A percentile compares a stretch with the other conserved stretches of the same genome.
Evolutionary conservation across 2,888 invertebrate genomes (phyloP).

Genomic region (Nephrocerus scutellatus): DNA sequence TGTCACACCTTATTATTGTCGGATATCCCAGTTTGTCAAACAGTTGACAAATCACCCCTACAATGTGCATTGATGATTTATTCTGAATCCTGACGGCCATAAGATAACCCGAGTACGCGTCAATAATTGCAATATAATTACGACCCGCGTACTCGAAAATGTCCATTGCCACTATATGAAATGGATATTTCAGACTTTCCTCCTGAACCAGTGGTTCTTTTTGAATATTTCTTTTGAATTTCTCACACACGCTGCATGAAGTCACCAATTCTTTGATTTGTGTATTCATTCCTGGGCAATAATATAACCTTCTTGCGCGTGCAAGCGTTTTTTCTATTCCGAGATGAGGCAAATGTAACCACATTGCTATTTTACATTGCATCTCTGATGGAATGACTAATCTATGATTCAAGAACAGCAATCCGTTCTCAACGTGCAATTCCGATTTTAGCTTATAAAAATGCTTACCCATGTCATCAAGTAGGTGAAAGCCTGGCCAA

Average conservation of each 20-base stretch:
- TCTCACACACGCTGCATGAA: conserved; percentile 6
- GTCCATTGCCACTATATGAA: conserved; percentile 13
- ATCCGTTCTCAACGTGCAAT: conserved; percentile 5
- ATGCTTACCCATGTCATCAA: conserved; percentile 9
- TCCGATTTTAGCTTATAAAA: conserved; percentile 2
- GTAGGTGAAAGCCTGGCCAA: conserved; percentile 19
- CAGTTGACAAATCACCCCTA: conserved; percentile 1
- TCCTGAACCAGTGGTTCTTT: conserved; percentile 16
- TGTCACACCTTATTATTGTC: conserved; percentile 22
- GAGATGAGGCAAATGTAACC: conserved; percentile 10
- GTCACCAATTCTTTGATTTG: conserved; percentile 25
- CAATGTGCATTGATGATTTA: conserved; percentile 6
- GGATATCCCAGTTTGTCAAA: conserved; percentile 25
- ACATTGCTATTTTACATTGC: conserved; percentile 3
- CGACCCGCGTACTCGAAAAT: conserved; percentile 15
- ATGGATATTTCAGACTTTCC: conserved; percentile 12
- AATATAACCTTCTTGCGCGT: conserved; percentile 26
- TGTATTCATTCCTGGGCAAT: conserved; percentile 30
- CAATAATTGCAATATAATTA: too few relatives aligned
- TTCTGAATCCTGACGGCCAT: conserved; percentile 2
- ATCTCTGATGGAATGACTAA: conserved; percentile 4
- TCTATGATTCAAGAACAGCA: conserved; percentile 1
- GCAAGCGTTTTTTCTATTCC: conserved; percentile 29
- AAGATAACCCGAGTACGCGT: conserved; percentile 12
- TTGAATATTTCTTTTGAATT: conserved; percentile 11